Percentiles rank a stretch among this genome's conserved stretches.
Conservation (phyloP, 1,140 invertebrate genomes). For the Maniola jurtina region DNA sequence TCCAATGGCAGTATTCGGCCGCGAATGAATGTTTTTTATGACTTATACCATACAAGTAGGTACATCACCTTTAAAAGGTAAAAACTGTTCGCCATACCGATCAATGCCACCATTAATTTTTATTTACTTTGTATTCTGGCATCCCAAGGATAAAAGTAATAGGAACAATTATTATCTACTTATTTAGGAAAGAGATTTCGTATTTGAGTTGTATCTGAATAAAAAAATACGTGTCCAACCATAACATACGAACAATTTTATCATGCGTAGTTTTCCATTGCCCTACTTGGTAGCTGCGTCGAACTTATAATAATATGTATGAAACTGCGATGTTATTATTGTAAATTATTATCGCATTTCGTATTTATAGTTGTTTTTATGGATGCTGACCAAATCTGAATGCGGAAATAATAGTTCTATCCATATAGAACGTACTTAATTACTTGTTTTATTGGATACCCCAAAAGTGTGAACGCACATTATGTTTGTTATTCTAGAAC, state of each 20-base stretch:
- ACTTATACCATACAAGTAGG: neutral
- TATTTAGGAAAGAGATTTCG: too few species aligned
- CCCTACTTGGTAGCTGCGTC: neutral
- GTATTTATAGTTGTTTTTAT: too few species aligned
- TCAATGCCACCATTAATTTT: neutral
- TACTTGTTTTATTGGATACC: too few species aligned
- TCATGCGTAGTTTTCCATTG: constrained; percentile 4
- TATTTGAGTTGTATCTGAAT: too few species aligned
- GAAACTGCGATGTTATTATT: neutral
- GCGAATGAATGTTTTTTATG: neutral
- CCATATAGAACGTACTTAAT: too few species aligned
- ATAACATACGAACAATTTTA: neutral
- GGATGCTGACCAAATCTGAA: too few species aligned
- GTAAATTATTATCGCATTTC: neutral
- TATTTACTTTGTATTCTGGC: neutral
- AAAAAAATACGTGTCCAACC: too few species aligned
- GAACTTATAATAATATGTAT: neutral
- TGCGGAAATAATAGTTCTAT: too few species aligned
- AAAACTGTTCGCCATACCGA: neutral
- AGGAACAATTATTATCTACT: too few species aligned
- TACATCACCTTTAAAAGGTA: neutral
- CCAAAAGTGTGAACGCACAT: too few species aligned
- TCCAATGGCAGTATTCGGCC: too few species aligned
- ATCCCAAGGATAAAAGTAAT: neutral
- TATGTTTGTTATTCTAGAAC: too few species aligned